These are phyloP conservation scores for Drosophila punjabiensis DNA, from an alignment of 1,140 invertebrate genomes.

Conservation along the genomic window DNA sequence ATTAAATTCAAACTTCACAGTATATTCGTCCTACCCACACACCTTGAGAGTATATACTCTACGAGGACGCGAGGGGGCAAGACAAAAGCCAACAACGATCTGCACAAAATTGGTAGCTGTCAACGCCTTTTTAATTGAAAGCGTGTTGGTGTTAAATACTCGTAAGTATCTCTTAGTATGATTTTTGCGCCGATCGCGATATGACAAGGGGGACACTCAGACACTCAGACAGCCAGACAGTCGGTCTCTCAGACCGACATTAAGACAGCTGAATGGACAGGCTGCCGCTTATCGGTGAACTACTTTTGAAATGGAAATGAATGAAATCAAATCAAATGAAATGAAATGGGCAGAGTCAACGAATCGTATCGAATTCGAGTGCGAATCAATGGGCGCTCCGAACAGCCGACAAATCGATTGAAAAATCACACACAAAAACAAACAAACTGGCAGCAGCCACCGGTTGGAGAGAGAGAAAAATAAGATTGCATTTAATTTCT, in stretches of 20 bases:
- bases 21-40: neutral
- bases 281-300: constrained; percentile 70
- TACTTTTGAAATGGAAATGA: constrained; percentile 68
- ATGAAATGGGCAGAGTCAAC: constrained; percentile 37
- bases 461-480: neutral
- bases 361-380: constrained; percentile 50
- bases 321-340: constrained; percentile 50
- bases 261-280: constrained; percentile 41
- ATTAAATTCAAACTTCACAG: neutral
- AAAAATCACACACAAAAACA: constrained; percentile 61
- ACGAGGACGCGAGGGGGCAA: neutral
- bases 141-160: constrained; percentile 74
- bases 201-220: constrained; percentile 57
- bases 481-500: constrained; percentile 74
- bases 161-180: constrained; percentile 64
- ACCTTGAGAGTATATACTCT: constrained; percentile 31
- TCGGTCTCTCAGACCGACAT: constrained; percentile 16
- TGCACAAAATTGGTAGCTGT: constrained; percentile 72
- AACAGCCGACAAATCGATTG: constrained; percentile 66
- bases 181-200: constrained; percentile 70
- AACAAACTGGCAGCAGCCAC: neutral
- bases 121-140: constrained; percentile 78
- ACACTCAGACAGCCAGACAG: constrained; percentile 4
- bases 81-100: constrained; percentile 36
- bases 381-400: constrained; percentile 52